Evolutionary conservation across 2,888 invertebrate genomes (phyloP), one percentile per base, ranked within the genome.

Genomic region (Operophtera brumata): DNA sequence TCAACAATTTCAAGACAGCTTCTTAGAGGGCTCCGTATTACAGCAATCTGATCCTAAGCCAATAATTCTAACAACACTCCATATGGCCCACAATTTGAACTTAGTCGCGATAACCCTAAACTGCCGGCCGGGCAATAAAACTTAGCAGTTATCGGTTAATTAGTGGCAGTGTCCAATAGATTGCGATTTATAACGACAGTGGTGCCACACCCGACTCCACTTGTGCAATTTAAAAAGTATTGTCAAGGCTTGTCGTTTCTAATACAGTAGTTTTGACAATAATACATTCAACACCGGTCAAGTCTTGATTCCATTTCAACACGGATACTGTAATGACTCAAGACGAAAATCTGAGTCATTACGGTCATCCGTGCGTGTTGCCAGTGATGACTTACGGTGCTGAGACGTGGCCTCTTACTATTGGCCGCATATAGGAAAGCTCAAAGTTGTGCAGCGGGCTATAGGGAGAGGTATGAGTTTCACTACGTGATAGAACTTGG

Each of bases 71-170:
- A 66, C 69, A 75, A 75, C 76, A 77, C 75, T 75, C 74, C 84
- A 84, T 79, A 79, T 82, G 84, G 80, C 71, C 75, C 71, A 72
- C 82, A 80, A 78, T 85, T 85, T 82, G 78, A 84, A 84, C 79
- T 82, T 75, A 69, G 74, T 73, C 70, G 70, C 73, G 84, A 83
- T 84, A 83, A 83, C 80, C 83, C 82, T 70, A 77, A 82, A 82
- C 77, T 80, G 71, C 20, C 20, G 20, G 20, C 20, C 20, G 4
- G 63, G 73, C 83, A 84, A 82, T 86, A 84, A 86, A 86, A 84
- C 82, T 80, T 56, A 71, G 70, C 70, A 75, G 83, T 82, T 84
- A 86, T 81, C 84, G 81, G 81, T 82, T 85, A 86, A 88, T 88
- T 87, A 86, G 85, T 78, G 78, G 75, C 78, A 78, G 77, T 78